phyloP scores from a whole-genome alignment of 2,113 vertebrate species.

The Marcusenius ussheri region DNA sequence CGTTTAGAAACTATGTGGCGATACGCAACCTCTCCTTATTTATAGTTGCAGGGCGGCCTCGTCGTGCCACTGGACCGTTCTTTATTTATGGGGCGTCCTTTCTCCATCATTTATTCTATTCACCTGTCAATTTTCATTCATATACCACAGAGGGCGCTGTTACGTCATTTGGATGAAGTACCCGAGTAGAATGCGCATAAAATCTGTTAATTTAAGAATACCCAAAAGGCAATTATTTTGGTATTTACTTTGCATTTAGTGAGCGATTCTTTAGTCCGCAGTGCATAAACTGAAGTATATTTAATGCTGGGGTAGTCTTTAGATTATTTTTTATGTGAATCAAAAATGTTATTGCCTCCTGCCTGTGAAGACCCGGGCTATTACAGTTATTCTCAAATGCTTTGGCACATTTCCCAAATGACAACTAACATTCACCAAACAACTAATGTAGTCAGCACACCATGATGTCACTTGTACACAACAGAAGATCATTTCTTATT shows the following conservation, averaged over 20 bases:
- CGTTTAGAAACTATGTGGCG: constrained; percentile 48
- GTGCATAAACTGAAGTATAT: not conserved
- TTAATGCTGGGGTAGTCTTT: not conserved
- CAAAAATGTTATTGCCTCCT: not conserved
- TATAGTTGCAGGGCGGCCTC: constrained; percentile 43
- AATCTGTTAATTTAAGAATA: not conserved
- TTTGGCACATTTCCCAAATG: not conserved
- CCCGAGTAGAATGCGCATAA: not conserved
- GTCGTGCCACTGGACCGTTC: not conserved
- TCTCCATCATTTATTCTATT: constrained; percentile 53
- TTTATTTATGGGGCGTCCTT: constrained; percentile 35
- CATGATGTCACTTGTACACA: not conserved
- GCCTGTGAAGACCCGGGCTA: not conserved
- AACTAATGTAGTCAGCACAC: not conserved
- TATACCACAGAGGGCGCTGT: constrained; percentile 31
- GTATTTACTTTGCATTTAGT: not conserved
- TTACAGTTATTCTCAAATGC: not conserved
- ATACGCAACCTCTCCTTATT: constrained; percentile 44
- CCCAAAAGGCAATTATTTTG: not conserved
- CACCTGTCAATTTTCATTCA: constrained; percentile 32
- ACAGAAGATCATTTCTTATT: not conserved
- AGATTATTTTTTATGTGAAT: not conserved
- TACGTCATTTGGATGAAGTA: not conserved
- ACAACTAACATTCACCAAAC: not conserved
- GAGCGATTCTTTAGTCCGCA: not conserved